Percentiles rank a stretch among this genome's conserved stretches.
These are phyloP conservation scores for Schmidtea mediterranea DNA, from an alignment of 1,140 invertebrate species.

Conservation along the genomic window DNA sequence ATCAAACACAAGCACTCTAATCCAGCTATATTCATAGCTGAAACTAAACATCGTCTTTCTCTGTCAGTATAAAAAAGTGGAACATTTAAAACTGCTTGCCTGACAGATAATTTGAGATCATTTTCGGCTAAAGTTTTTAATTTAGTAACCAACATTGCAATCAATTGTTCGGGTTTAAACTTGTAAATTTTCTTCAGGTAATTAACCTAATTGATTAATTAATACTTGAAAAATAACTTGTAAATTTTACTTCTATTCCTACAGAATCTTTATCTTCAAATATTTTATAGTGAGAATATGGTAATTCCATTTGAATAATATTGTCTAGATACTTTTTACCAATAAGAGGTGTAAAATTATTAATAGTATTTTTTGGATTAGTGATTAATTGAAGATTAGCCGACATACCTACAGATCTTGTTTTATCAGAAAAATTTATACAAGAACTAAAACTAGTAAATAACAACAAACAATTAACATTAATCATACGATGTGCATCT, in stretches of 20 bases:
- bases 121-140: constrained; percentile 59
- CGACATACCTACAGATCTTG: constrained; percentile 66
- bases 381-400: constrained; percentile 86
- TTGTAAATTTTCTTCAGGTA: constrained; percentile 36
- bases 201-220: constrained; percentile 6
- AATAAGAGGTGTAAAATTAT: constrained; percentile 65
- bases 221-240: too few relatives aligned
- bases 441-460: constrained; percentile 44
- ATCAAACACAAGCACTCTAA: constrained; percentile 73
- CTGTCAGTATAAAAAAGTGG: constrained; percentile 76
- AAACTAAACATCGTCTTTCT: constrained; percentile 60
- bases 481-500: constrained; percentile 76
- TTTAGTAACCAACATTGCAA: constrained; percentile 85
- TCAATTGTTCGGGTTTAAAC: constrained; percentile 76
- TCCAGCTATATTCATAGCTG: constrained; percentile 47
- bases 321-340: constrained; percentile 58
- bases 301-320: constrained; percentile 47
- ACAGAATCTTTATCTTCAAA: constrained; percentile 40
- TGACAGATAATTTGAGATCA: neutral
- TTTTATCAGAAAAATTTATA: constrained; percentile 70
- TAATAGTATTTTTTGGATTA: constrained; percentile 83
- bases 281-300: constrained; percentile 39
- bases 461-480: constrained; percentile 4
- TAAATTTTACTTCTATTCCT: constrained; percentile 39
- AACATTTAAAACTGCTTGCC: constrained; percentile 60